These are phyloP conservation scores for Chionis minor DNA, from an alignment of 2,113 vertebrate genomes.

Conservation along the genomic window DNA sequence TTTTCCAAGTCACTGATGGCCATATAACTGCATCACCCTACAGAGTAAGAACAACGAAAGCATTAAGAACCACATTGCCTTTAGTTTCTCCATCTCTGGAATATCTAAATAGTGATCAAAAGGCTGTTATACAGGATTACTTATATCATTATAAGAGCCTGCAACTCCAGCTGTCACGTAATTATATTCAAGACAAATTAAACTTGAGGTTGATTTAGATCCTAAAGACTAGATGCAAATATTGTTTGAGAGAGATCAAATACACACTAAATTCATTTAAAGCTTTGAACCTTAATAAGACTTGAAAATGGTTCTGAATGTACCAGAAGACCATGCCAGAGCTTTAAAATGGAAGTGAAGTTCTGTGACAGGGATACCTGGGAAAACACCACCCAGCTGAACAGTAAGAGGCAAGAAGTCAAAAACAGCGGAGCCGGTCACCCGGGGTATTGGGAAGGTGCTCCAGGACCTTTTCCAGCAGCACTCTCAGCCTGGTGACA, in stretches of 20 bases:
- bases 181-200: background rate
- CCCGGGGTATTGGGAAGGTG: background rate
- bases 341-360: background rate
- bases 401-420: background rate
- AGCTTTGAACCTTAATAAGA: background rate
- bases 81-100: background rate
- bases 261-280: background rate
- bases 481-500: background rate
- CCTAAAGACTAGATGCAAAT: background rate
- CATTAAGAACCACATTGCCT: background rate
- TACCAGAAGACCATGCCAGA: background rate
- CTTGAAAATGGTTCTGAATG: background rate
- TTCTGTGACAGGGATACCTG: background rate
- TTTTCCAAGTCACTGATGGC: background rate
- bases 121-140: background rate
- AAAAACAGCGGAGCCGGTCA: background rate
- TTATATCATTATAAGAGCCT: background rate
- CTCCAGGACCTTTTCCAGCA: background rate
- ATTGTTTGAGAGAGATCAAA: background rate
- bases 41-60: background rate
- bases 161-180: background rate
- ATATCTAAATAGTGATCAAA: background rate
- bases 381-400: background rate
- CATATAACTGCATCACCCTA: too few species aligned
- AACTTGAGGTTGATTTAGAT: background rate